Percentiles rank a stretch among this genome's conserved stretches.
phyloP scores from a whole-genome alignment of 2,888 invertebrate species.

The Ichneumon xanthorius region DNA sequence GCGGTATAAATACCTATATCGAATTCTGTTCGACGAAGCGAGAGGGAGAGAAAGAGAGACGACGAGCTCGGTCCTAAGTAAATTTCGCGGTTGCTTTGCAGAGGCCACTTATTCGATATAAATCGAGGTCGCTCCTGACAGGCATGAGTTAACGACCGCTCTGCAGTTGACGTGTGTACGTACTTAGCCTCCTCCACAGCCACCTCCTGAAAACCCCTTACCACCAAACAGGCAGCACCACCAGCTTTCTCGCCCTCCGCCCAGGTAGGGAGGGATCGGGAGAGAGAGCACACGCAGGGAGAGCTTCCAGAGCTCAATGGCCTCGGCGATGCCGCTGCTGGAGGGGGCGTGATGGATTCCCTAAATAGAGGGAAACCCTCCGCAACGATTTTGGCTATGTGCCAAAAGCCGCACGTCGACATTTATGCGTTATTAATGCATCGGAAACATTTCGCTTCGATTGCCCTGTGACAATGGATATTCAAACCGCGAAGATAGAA shows the following conservation, averaged over 20 bases:
- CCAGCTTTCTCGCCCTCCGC: slow-evolving; percentile 12
- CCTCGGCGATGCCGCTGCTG: slow-evolving; percentile 50
- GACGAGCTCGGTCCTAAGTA: slow-evolving; percentile 28
- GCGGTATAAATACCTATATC: slow-evolving; percentile 35
- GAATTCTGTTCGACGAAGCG: slow-evolving; percentile 14
- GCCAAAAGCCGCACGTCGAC: slow-evolving; percentile 79
- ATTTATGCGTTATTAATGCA: slow-evolving; percentile 82
- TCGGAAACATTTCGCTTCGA: slow-evolving; percentile 79
- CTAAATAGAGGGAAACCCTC: slow-evolving; percentile 78
- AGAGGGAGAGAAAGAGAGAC: slow-evolving; percentile 3
- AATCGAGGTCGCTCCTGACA: slow-evolving; percentile 68
- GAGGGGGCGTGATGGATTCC: slow-evolving; percentile 77
- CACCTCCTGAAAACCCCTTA: slow-evolving; percentile 19
- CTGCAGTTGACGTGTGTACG: slow-evolving; percentile 71
- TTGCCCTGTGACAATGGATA: slow-evolving; percentile 71
- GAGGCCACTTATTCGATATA: slow-evolving; percentile 65
- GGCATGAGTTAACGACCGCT: slow-evolving; percentile 70
- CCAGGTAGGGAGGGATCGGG: slow-evolving; percentile 4
- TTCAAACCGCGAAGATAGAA: slow-evolving; percentile 52
- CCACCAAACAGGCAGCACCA: slow-evolving; percentile 1
- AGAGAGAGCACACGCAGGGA: slow-evolving; percentile 22
- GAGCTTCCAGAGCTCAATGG: slow-evolving; percentile 57
- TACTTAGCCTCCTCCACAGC: slow-evolving; percentile 66
- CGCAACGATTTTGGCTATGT: slow-evolving; percentile 71
- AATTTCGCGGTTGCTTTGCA: slow-evolving; percentile 44